These are phyloP conservation scores for Leptopterna dolabrata DNA, from an alignment of 2,888 invertebrate genomes.

Conservation along the genomic window DNA sequence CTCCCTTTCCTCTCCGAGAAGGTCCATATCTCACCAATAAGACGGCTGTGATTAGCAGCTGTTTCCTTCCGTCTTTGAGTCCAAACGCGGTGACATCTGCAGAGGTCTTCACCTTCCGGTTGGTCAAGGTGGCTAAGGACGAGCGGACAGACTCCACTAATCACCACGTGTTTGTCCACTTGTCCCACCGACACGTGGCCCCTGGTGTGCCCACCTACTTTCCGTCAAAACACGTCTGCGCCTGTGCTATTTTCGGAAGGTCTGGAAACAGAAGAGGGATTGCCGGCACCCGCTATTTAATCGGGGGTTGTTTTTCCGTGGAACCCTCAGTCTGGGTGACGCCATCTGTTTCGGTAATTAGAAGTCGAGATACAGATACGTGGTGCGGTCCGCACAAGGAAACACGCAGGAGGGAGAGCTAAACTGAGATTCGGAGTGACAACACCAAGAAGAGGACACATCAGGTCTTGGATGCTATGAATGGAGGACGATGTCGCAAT, in stretches of 20 bases:
- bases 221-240: constrained; percentile 38
- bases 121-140: constrained; percentile 19
- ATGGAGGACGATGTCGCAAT: too few species aligned
- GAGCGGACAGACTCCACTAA: background rate
- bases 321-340: background rate
- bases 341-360: constrained; percentile 39
- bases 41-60: constrained; percentile 53
- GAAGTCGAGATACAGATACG: constrained; percentile 8
- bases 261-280: background rate
- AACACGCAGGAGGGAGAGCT: background rate
- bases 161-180: constrained; percentile 42
- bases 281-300: constrained; percentile 33
- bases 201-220: background rate
- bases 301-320: constrained; percentile 36
- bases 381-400: background rate
- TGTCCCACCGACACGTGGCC: constrained; percentile 26
- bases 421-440: too few species aligned
- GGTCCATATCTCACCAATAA: constrained; percentile 34
- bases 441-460: too few species aligned
- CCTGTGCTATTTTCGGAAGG: constrained; percentile 30
- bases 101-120: constrained; percentile 33
- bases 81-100: constrained; percentile 41
- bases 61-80: constrained; percentile 32
- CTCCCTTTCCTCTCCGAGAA: background rate
- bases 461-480: too few species aligned